phyloP scores from a whole-genome alignment of 2,113 vertebrate species.

The Fregata magnificens region DNA sequence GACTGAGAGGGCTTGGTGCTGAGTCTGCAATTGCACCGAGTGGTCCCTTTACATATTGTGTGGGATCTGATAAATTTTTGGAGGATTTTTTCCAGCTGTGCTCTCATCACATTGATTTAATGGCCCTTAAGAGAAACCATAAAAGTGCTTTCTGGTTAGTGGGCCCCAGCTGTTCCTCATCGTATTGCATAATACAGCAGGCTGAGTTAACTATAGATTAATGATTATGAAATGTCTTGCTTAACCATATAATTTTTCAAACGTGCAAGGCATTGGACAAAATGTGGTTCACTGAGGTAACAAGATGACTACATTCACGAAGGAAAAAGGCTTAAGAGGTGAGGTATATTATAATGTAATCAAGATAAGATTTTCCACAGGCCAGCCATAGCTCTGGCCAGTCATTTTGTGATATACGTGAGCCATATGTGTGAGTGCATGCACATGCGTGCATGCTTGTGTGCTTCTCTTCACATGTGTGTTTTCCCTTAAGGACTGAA shows the following conservation, averaged over 20 bases:
- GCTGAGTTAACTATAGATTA: slow-evolving; percentile 77
- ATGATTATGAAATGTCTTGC: slow-evolving; percentile 74
- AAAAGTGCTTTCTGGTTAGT: slow-evolving; percentile 80
- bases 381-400: background rate
- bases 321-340: slow-evolving; percentile 35
- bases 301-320: background rate
- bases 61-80: slow-evolving; percentile 79
- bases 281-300: slow-evolving; percentile 61
- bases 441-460: background rate
- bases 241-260: slow-evolving; percentile 67
- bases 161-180: slow-evolving; percentile 77
- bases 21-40: slow-evolving; percentile 27
- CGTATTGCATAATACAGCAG: slow-evolving; percentile 75
- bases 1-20: slow-evolving; percentile 37
- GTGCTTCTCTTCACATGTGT: background rate
- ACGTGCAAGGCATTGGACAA: slow-evolving; percentile 16
- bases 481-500: slow-evolving; percentile 14
- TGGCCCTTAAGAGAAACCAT: slow-evolving; percentile 81
- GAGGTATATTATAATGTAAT: slow-evolving; percentile 27
- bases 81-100: slow-evolving; percentile 80
- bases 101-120: slow-evolving; percentile 85
- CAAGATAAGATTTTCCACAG: slow-evolving; percentile 44
- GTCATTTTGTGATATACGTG: background rate
- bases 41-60: slow-evolving; percentile 74
- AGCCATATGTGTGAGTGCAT: background rate